phyloP scores from a whole-genome alignment of 2,797 vertebrate species.

The Garrulus glandarius region DNA sequence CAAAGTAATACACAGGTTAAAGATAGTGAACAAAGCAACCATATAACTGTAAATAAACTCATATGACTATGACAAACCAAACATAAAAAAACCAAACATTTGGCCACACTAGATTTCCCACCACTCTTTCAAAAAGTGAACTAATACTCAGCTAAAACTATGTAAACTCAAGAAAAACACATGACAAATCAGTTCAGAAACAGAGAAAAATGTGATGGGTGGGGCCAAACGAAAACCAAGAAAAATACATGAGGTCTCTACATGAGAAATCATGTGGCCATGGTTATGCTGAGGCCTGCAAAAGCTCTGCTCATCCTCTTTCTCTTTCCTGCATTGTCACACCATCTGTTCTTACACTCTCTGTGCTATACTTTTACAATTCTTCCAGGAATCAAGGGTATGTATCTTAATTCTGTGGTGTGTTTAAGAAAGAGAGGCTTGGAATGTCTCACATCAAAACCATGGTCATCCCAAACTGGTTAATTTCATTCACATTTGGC shows the following conservation, averaged over 20 bases:
- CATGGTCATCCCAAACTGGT: accelerated
- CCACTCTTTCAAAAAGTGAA: background rate
- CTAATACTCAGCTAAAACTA: background rate
- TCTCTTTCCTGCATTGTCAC: background rate
- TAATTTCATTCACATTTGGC: background rate
- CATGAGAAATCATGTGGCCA: background rate
- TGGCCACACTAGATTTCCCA: background rate
- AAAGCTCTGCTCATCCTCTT: background rate
- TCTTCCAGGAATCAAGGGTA: background rate
- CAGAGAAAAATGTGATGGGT: background rate
- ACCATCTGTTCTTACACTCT: background rate
- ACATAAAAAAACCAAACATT: background rate
- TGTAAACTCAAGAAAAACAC: background rate
- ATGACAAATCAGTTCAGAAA: background rate
- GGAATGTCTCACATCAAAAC: background rate
- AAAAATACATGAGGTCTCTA: background rate
- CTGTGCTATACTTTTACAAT: background rate
- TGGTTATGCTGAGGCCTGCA: background rate
- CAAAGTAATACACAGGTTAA: background rate
- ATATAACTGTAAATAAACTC: background rate
- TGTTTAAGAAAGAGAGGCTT: background rate
- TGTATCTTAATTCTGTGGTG: background rate
- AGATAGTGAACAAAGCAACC: background rate
- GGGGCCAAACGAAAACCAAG: background rate
- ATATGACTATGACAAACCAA: background rate